phyloP scores from a whole-genome alignment of 2,888 invertebrate species.

The Eupithecia dodoneata region DNA sequence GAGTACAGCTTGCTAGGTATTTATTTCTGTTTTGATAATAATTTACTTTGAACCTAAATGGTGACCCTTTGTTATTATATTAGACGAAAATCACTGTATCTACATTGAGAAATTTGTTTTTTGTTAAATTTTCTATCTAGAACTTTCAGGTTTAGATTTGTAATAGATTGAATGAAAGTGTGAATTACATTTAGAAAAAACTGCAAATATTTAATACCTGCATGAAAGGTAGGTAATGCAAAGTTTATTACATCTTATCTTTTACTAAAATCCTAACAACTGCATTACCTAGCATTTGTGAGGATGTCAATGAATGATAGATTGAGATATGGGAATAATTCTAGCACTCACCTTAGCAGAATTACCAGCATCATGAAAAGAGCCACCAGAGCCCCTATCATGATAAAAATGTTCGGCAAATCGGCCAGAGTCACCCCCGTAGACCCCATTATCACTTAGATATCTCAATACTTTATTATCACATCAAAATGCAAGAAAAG shows the following conservation, averaged over 20 bases:
- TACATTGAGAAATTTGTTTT: background rate
- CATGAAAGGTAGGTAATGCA: background rate
- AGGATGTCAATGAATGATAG: background rate
- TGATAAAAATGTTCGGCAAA: constrained; percentile 90
- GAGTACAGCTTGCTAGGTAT: background rate
- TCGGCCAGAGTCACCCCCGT: constrained; percentile 87
- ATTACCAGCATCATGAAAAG: constrained; percentile 90
- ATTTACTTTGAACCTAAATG: background rate
- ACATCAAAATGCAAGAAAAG: constrained; percentile 54
- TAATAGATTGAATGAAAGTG: background rate
- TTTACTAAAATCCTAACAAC: background rate
- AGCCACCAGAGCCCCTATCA: constrained; percentile 88
- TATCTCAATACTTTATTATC: constrained; percentile 59
- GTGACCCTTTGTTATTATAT: background rate
- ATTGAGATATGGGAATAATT: background rate
- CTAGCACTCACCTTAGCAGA: constrained; percentile 86
- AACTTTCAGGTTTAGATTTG: background rate
- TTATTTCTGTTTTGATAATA: background rate
- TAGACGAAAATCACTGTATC: background rate
- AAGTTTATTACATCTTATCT: background rate
- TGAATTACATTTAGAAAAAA: background rate
- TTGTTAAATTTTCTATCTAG: background rate
- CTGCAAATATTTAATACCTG: background rate
- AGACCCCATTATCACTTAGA: constrained; percentile 68
- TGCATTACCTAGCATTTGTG: background rate